Evolutionary conservation across 1,140 invertebrate species (phyloP).

Genomic region (Brachionus koreanus): DNA sequence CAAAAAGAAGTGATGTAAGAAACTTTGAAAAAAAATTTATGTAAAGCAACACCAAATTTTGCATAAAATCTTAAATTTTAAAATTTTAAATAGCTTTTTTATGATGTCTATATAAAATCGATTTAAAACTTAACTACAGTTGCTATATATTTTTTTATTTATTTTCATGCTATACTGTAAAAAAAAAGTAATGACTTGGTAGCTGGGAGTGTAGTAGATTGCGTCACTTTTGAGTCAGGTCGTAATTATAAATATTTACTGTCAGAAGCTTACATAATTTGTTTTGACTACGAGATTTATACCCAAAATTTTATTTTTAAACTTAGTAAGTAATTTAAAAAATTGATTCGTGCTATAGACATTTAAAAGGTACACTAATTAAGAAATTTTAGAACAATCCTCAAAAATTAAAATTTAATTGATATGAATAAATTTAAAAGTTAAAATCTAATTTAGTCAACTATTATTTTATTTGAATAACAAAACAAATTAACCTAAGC

Average conservation of each 20-base stretch:
- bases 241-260: background rate
- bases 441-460: no score
- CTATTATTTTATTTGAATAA: no score
- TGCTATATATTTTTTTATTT: background rate
- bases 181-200: background rate
- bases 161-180: background rate
- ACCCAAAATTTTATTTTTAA: background rate
- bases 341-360: no score
- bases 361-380: no score
- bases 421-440: no score
- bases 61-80: background rate
- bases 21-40: background rate
- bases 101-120: background rate
- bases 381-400: no score
- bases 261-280: background rate
- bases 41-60: background rate
- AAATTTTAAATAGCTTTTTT: background rate
- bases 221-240: background rate
- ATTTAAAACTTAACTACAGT: conserved; percentile 12
- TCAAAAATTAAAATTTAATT: no score
- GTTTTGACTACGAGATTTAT: background rate
- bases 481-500: no score
- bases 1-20: background rate
- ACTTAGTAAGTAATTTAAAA: no score
- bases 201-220: background rate